Percentiles rank a stretch among this genome's conserved stretches.
phyloP scores from a whole-genome alignment of 2,113 vertebrate genomes.

The Numenius arquata region DNA sequence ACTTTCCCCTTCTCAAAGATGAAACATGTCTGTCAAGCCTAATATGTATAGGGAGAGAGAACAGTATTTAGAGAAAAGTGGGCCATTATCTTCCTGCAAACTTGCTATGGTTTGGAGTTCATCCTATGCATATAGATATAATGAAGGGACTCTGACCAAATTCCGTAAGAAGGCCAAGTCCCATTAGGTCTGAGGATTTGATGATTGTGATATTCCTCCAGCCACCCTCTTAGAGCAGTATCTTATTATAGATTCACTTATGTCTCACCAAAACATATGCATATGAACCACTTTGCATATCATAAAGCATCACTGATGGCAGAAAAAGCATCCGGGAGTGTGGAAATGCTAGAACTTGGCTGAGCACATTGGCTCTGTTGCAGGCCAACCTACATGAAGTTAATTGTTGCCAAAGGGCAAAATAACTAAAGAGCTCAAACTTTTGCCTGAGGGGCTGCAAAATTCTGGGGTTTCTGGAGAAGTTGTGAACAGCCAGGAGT shows the following conservation, averaged over 20 bases:
- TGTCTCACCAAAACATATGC: rapidly evolving
- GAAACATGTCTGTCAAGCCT: neutral
- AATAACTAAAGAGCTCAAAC: neutral
- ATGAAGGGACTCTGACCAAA: neutral
- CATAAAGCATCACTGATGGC: neutral
- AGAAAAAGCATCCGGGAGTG: neutral
- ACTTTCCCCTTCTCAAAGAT: neutral
- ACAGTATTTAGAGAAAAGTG: neutral
- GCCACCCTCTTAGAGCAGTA: neutral
- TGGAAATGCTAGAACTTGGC: neutral
- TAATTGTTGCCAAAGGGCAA: neutral
- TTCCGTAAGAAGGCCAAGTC: neutral
- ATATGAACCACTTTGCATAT: neutral
- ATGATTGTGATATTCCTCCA: neutral
- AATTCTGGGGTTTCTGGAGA: neutral
- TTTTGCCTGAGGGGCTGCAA: neutral
- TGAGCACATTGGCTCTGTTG: neutral
- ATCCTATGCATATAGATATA: neutral
- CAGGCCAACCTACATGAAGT: neutral
- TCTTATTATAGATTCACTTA: neutral
- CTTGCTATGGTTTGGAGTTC: neutral
- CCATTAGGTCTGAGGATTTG: neutral
- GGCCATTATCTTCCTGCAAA: neutral
- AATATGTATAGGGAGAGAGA: neutral
- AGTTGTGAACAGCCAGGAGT: neutral